phyloP scores from a whole-genome alignment of 92 coral and sea anemone species.

The Parazoanthus darwini region DNA sequence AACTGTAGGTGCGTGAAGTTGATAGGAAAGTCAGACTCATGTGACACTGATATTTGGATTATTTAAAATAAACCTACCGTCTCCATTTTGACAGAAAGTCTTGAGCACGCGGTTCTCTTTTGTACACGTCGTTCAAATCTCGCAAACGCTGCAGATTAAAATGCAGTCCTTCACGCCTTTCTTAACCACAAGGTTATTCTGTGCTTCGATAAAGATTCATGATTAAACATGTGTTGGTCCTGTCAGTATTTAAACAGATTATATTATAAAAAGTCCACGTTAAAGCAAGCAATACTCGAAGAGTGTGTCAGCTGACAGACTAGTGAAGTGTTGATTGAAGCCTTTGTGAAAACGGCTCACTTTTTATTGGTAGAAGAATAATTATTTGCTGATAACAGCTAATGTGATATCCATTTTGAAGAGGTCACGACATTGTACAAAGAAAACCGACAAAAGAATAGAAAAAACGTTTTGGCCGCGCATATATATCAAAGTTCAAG shows the following conservation, averaged over 20 bases:
- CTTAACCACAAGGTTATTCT: not conserved
- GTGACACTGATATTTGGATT: not conserved
- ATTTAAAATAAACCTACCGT: not conserved
- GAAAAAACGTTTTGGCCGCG: not conserved
- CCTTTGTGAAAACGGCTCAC: not conserved
- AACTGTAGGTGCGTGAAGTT: not conserved
- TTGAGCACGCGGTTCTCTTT: not conserved
- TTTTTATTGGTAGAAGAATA: not conserved
- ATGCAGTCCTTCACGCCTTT: not conserved
- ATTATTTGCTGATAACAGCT: not conserved
- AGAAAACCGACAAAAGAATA: not conserved
- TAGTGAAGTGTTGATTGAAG: slow-evolving; percentile 1
- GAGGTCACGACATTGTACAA: not conserved
- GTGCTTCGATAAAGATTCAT: not conserved
- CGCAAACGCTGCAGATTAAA: not conserved
- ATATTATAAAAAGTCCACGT: not conserved
- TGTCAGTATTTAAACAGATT: not conserved
- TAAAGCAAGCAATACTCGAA: not conserved
- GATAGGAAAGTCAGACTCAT: not conserved
- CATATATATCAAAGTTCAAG: no score
- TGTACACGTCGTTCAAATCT: not conserved
- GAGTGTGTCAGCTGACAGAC: not conserved
- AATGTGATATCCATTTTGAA: not conserved
- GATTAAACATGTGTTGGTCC: not conserved
- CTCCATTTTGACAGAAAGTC: slow-evolving; percentile 4